Percentiles rank a stretch among this genome's conserved stretches.
Evolutionary conservation across 2,888 invertebrate genomes (phyloP).

Genomic region (Lycophotia porphyrea): DNA sequence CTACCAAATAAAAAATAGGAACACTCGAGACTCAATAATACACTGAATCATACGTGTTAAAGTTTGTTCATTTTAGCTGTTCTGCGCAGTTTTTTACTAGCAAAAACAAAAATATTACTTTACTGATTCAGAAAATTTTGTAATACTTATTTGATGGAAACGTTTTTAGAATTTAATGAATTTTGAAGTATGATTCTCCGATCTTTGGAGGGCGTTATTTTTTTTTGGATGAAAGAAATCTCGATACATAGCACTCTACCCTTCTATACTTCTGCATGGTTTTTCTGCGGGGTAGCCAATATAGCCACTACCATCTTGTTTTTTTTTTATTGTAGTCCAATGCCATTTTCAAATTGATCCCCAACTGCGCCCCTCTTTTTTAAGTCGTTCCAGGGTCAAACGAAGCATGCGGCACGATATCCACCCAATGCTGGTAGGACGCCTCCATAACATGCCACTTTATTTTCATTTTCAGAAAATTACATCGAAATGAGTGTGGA

Average conservation of each 20-base stretch:
- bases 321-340: background rate
- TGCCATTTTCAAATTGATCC: background rate
- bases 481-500: conserved; percentile 26
- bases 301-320: background rate
- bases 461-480: conserved; percentile 30
- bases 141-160: too few species aligned
- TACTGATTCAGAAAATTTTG: background rate
- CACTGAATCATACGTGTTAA: background rate
- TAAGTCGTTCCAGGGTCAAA: background rate
- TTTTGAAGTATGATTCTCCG: background rate
- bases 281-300: background rate
- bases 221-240: background rate
- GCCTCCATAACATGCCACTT: background rate
- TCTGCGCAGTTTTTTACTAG: background rate
- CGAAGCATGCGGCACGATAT: background rate
- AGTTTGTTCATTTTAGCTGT: background rate
- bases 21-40: too few species aligned
- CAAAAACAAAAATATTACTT: background rate
- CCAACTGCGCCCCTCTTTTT: background rate
- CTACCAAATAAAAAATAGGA: too few species aligned
- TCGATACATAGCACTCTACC: too few species aligned
- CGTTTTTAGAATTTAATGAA: background rate
- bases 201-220: background rate
- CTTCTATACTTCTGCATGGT: too few species aligned
- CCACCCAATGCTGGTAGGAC: background rate